These are phyloP conservation scores for Aphaenogaster floridana DNA, from an alignment of 1,140 invertebrate species.

Conservation along the genomic window DNA sequence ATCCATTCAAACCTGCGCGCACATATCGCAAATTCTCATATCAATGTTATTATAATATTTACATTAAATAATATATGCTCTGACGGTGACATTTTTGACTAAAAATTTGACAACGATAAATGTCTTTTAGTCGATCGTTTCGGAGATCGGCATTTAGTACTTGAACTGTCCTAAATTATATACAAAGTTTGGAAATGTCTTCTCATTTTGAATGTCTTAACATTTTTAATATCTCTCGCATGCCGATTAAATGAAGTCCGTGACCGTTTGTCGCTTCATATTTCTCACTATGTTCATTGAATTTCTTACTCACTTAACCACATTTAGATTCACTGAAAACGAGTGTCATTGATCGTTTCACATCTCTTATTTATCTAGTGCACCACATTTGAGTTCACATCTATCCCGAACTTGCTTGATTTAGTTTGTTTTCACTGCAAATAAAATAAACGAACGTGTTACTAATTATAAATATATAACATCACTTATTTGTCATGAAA, in stretches of 20 bases:
- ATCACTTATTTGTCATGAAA: constrained; percentile 10
- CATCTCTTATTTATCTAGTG: constrained; percentile 69
- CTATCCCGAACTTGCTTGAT: constrained; percentile 68
- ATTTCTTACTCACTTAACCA: constrained; percentile 65
- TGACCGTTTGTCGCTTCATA: not conserved
- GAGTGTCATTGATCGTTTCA: constrained; percentile 49
- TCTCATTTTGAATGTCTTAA: constrained; percentile 21
- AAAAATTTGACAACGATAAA: constrained; percentile 62
- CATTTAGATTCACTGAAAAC: constrained; percentile 58
- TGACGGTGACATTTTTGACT: constrained; percentile 57
- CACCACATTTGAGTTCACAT: constrained; percentile 80
- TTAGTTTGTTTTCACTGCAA: constrained; percentile 84
- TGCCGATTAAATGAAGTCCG: constrained; percentile 32
- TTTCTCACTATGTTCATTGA: constrained; percentile 39
- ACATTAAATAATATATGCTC: constrained; percentile 62
- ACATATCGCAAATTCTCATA: constrained; percentile 68
- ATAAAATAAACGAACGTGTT: constrained; percentile 49
- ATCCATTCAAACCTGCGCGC: constrained; percentile 68
- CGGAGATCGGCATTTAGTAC: constrained; percentile 56
- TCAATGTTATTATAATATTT: constrained; percentile 58
- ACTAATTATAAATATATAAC: not conserved
- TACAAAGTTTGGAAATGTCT: constrained; percentile 59
- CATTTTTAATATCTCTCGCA: constrained; percentile 42
- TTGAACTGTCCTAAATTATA: constrained; percentile 62
- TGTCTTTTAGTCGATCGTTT: constrained; percentile 53